These are phyloP conservation scores for Lepidurus couesii DNA, from an alignment of 1,140 invertebrate species.

Conservation along the genomic window DNA sequence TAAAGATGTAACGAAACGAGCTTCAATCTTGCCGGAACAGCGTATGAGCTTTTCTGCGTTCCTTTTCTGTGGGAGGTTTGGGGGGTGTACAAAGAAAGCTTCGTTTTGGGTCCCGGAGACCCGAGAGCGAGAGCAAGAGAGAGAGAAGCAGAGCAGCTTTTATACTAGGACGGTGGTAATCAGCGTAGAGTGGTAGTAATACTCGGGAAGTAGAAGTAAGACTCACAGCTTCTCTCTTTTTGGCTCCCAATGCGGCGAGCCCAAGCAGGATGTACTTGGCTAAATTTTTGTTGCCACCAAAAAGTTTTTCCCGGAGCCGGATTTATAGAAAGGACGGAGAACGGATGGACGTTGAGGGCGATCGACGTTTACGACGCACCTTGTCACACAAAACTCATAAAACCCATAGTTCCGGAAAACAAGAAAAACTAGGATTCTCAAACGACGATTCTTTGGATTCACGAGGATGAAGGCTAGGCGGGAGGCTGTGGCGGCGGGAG, in stretches of 20 bases:
- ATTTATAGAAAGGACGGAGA: not conserved
- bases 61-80: not conserved
- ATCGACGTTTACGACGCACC: not conserved
- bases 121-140: not conserved
- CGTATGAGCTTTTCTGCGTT: slow-evolving; percentile 3
- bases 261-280: not conserved
- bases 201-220: not conserved
- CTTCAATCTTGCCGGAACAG: slow-evolving; percentile 18
- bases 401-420: slow-evolving; percentile 18
- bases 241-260: not conserved
- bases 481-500: no score
- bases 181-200: slow-evolving; percentile 21
- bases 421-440: not conserved
- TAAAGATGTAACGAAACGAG: slow-evolving; percentile 22
- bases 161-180: slow-evolving; percentile 16
- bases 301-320: not conserved
- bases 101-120: not conserved
- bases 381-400: slow-evolving; percentile 11
- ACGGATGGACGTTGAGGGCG: not conserved
- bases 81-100: not conserved
- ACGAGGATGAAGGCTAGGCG: no score
- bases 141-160: slow-evolving; percentile 15
- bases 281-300: not conserved
- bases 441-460: no score
- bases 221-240: not conserved